Evolutionary conservation across 1,140 invertebrate genomes (phyloP), one percentile per base, ranked within the genome.

Genomic region (Hirudo medicinalis): DNA sequence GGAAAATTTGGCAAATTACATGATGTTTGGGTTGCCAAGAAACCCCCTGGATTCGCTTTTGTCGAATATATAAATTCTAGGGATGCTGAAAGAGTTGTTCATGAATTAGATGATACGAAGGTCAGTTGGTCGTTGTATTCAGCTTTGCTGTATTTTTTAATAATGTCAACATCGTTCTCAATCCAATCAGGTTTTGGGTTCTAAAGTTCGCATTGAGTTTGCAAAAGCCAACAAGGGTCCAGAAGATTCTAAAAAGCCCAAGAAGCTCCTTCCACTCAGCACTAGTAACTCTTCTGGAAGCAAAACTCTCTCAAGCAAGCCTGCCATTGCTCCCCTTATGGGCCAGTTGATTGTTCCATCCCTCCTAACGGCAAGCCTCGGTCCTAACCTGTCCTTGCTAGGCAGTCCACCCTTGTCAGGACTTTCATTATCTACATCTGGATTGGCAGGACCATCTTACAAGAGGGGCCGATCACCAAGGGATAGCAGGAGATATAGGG

Each of bases 21-120:
- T 73, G 92, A 92, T 82, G 91, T 94, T 27, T 94, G 90, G 91
- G 89, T 94, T 3, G 91, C 91, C 2, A 84, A 91, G 75, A 92
- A 93, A 80, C 77, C 77, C 9, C 76, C 75, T 22, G 77, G 92
- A 66, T 95, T 94, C 83, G 92, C 91, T 13, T 95, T 95, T 82
- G 89, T 95, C 22, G 91, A 94, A 80, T 95, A 92, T 80, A 91
- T 94, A 80, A 91, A 91, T 80, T 85, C 87, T 77, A 88, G 90
- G 77, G 92, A 95, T 82, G 92, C 92, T 8, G 90, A 91, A 79
- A 91, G 94, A 82, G 90, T 91, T 15, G 89, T 93, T 20, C 84
- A 91, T 76, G 91, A 88, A 57, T 83, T 97, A 73, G 92, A 97
- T 84, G 94, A 93, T 2, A 72, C 74, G 49, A 22, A 54, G 43